A percentile compares a stretch with the other conserved stretches of the same genome.
Conservation (phyloP, 2,797 vertebrate species). For the Pantherophis alleghaniensis region DNA sequence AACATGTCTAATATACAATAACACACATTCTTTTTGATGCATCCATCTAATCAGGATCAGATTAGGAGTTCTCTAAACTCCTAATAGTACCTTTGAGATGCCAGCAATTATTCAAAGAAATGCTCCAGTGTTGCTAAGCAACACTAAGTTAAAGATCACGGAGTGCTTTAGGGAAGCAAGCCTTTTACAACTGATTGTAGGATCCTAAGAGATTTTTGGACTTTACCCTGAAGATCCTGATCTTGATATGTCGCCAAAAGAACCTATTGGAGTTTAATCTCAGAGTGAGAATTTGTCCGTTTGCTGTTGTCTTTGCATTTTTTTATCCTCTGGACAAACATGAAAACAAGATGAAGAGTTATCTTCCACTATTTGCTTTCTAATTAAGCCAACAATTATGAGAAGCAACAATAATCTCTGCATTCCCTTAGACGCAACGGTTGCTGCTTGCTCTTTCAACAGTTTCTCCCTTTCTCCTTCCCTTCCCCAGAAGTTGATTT, state of each 20-base stretch:
- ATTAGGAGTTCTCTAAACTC: background rate
- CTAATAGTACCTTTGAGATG: constrained; percentile 7
- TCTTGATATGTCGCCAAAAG: background rate
- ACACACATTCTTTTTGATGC: background rate
- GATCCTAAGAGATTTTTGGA: background rate
- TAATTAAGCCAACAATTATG: background rate
- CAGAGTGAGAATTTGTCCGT: no score
- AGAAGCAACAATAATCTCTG: background rate
- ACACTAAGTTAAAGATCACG: background rate
- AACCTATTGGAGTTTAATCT: background rate
- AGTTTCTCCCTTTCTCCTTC: background rate
- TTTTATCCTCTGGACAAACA: background rate
- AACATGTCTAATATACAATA: background rate
- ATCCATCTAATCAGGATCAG: background rate
- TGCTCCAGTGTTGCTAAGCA: constrained; percentile 5
- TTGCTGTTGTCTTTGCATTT: background rate
- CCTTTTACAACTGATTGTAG: rapidly evolving
- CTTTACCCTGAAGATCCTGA: background rate
- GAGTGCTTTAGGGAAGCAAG: background rate
- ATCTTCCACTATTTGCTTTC: background rate
- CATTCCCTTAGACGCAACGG: background rate
- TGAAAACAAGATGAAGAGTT: background rate
- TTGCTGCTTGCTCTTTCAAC: background rate
- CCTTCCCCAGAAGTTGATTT: background rate
- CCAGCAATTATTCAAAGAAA: constrained; percentile 33